A percentile compares a stretch with the other conserved stretches of the same genome.
phyloP scores from a whole-genome alignment of 2,888 invertebrate species.

The Agrotis exclamationis region DNA sequence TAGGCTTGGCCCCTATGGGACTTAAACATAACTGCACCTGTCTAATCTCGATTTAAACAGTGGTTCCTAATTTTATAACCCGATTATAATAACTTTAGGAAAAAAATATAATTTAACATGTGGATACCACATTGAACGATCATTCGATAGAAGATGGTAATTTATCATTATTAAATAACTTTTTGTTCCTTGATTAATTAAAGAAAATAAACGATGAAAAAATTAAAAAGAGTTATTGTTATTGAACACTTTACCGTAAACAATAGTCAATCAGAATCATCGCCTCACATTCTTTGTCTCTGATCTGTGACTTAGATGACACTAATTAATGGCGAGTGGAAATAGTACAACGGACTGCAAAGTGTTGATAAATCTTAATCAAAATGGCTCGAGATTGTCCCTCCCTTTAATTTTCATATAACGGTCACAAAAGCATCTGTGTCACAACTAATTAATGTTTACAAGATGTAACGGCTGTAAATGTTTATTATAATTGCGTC shows the following conservation, averaged over 20 bases:
- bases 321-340: constrained; percentile 51
- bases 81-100: too few relatives aligned
- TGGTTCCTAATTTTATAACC: too few relatives aligned
- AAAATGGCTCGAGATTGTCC: constrained; percentile 48
- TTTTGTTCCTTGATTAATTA: too few relatives aligned
- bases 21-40: too few relatives aligned
- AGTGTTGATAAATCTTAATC: constrained; percentile 65
- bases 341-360: constrained; percentile 57
- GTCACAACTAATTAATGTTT: constrained; percentile 41
- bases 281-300: constrained; percentile 44
- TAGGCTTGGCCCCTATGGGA: too few relatives aligned
- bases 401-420: constrained; percentile 59
- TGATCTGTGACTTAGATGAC: constrained; percentile 48
- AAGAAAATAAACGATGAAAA: too few relatives aligned
- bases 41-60: too few relatives aligned
- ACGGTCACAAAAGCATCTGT: constrained; percentile 43
- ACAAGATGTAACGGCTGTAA: constrained; percentile 42
- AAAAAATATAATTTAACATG: too few relatives aligned
- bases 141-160: too few relatives aligned
- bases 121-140: too few relatives aligned
- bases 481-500: constrained; percentile 13
- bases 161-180: too few relatives aligned
- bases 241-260: not conserved
- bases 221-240: too few relatives aligned
- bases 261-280: constrained; percentile 37